These are phyloP conservation scores for Microtus ochrogaster DNA, from an alignment of 2,113 vertebrate species.

Conservation along the genomic window DNA sequence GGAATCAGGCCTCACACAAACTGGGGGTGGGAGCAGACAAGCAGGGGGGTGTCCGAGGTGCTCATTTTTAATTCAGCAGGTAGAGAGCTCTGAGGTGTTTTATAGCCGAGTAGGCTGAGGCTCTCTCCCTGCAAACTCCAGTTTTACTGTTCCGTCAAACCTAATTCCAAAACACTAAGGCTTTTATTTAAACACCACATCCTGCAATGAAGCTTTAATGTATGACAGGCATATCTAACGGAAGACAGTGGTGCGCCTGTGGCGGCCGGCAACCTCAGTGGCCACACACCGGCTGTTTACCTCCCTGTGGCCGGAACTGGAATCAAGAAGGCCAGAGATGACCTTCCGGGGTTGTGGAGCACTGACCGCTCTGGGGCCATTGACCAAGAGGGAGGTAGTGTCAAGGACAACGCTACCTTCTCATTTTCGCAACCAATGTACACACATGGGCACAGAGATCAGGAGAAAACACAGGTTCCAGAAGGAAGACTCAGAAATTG, in stretches of 20 bases:
- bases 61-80: slow-evolving; percentile 48
- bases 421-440: background rate
- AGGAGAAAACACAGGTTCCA: background rate
- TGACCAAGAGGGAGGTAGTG: background rate
- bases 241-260: slow-evolving; percentile 19
- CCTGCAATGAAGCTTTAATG: slow-evolving; percentile 70
- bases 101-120: background rate
- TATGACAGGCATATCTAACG: background rate
- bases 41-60: background rate
- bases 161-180: slow-evolving; percentile 44
- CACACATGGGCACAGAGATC: background rate
- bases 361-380: background rate
- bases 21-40: background rate
- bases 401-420: background rate
- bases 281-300: slow-evolving; percentile 8
- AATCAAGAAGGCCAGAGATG: background rate
- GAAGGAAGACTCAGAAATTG: background rate
- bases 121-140: background rate
- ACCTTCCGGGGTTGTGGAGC: slow-evolving; percentile 38
- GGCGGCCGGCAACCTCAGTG: background rate
- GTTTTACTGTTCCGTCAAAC: slow-evolving; percentile 58
- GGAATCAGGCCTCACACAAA: background rate
- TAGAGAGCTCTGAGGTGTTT: background rate
- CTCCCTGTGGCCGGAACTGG: slow-evolving; percentile 64
- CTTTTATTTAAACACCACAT: slow-evolving; percentile 61